Evolutionary conservation across 2,113 vertebrate species (phyloP).

Genomic region (Sporophila hypoxantha): DNA sequence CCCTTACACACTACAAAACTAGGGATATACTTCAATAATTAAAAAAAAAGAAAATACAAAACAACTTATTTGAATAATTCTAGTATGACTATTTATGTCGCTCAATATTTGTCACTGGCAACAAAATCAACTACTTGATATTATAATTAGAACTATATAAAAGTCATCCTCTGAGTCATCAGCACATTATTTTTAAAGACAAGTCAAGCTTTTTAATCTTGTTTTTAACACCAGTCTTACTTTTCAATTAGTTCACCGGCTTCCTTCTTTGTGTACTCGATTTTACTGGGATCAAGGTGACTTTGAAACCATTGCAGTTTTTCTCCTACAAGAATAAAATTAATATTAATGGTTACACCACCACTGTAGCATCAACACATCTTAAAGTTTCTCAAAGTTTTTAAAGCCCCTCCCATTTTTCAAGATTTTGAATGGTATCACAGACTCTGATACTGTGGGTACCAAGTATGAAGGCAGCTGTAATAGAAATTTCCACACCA

Average conservation of each 20-base stretch:
- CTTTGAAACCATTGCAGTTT: constrained; percentile 92
- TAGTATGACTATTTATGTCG: neutral
- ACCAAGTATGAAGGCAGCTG: neutral
- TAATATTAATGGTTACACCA: neutral
- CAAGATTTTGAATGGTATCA: neutral
- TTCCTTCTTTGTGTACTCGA: constrained; percentile 79
- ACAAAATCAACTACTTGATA: neutral
- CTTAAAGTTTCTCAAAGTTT: neutral
- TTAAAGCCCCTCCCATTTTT: neutral
- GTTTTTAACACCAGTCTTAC: constrained; percentile 61
- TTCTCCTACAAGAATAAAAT: constrained; percentile 77
- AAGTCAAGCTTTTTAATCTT: neutral
- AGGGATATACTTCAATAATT: neutral
- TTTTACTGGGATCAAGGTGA: constrained; percentile 80
- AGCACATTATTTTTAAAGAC: neutral
- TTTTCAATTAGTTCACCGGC: constrained; percentile 86
- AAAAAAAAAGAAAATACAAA: neutral
- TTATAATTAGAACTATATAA: neutral
- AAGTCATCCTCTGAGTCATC: neutral
- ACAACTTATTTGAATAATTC: neutral
- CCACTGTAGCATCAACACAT: neutral
- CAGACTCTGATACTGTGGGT: neutral
- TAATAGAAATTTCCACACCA: neutral
- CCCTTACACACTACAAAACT: neutral
- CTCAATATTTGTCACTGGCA: neutral